Percentiles rank a stretch among this genome's conserved stretches.
These are phyloP conservation scores for Luffia ferchaultella DNA, from an alignment of 2,888 invertebrate genomes.

Conservation along the genomic window DNA sequence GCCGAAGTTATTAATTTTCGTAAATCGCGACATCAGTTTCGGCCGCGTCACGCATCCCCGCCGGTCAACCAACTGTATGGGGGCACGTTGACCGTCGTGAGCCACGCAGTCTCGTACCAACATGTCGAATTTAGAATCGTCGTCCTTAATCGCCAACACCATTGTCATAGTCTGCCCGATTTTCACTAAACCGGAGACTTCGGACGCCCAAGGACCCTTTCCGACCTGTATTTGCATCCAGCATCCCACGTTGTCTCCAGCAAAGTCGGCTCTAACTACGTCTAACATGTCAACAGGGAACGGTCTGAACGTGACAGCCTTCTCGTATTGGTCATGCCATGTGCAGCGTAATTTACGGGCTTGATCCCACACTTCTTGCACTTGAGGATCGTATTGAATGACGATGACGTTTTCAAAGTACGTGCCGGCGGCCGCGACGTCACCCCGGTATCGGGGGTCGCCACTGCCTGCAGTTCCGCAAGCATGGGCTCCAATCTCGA, in stretches of 20 bases:
- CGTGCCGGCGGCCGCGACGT: conserved; percentile 88
- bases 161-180: conserved; percentile 97
- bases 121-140: conserved; percentile 96
- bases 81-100: conserved; percentile 92
- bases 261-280: conserved; percentile 93
- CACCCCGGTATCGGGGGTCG: conserved; percentile 90
- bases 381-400: conserved; percentile 91
- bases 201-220: conserved; percentile 95
- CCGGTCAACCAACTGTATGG: conserved; percentile 92
- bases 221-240: conserved; percentile 98
- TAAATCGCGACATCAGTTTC: conserved; percentile 92
- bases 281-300: conserved; percentile 96
- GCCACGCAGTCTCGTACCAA: conserved; percentile 93
- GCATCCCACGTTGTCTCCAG: conserved; percentile 94
- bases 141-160: conserved; percentile 94
- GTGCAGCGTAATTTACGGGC: conserved; percentile 91
- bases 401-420: conserved; percentile 95
- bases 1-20: conserved; percentile 95
- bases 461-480: conserved; percentile 94
- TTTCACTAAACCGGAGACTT: conserved; percentile 92
- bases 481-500: conserved; percentile 90
- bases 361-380: conserved; percentile 96
- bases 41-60: conserved; percentile 92
- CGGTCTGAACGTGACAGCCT: conserved; percentile 92
- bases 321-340: conserved; percentile 96